Evolutionary conservation across 1,140 invertebrate genomes (phyloP), one percentile per base, ranked within the genome.

Genomic region (Hylaeus volcanicus): DNA sequence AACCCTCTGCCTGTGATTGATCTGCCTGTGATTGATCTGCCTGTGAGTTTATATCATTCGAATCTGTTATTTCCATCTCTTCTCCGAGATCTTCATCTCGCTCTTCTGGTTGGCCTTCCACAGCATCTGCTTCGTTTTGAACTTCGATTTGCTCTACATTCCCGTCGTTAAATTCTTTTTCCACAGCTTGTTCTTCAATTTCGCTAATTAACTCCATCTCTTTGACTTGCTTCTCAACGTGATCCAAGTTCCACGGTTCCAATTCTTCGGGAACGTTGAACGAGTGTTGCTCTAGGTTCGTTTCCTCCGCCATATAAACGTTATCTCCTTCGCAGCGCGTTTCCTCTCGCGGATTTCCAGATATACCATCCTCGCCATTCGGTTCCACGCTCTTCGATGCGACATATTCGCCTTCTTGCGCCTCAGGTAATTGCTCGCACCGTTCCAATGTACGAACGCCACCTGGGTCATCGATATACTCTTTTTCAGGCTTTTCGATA

Each of bases 161-260:
- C 1, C 3, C 5, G 1, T 81, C 43, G 15, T 55, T 37, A 5
- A 15, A 26, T 37, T 56, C 43, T 8, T 76, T 70, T 11, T 58
- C 51, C 11, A 58, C 58, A 1, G n/a, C 3, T 26, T 66, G 65
- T 1, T 84, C 48, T 41, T 70, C 63, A 53, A 77, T 74, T 61
- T 79, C 39, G 8, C 81, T 74, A 1, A 66, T 58, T 12, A 75
- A 45, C 26, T 68, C 51, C 15, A 83, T 63, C 64, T 87, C 79
- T 51, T 69, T 37, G 14, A 85, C 41, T 53, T 82, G 63, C n/a
- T 73, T 79, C n/a, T 87, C 81, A 6, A 85, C 45, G 37, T 66
- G 51, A 15, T 84, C 63, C 2, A 86, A 8, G 45, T 81, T 55
- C 83, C 79, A 86, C 0, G 88, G 83, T 51, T 87, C 73, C 61